These are phyloP conservation scores for Propithecus deckenii DNA, from an alignment of 2,797 vertebrate species.

Conservation along the genomic window DNA sequence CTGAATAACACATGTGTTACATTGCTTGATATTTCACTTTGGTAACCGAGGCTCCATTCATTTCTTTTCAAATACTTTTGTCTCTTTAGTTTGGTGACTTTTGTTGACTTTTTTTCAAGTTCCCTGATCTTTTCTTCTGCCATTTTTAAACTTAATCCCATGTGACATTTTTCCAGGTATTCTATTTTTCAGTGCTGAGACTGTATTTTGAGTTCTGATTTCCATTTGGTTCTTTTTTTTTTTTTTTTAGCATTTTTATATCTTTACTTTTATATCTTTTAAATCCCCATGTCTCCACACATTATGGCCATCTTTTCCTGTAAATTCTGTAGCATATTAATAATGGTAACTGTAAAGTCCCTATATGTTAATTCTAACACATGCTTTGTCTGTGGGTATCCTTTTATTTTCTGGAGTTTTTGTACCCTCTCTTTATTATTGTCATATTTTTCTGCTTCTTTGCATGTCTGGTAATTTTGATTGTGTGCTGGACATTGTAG, in stretches of 20 bases:
- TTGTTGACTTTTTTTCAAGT: background rate
- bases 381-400: background rate
- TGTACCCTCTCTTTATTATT: background rate
- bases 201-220: background rate
- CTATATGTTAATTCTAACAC: background rate
- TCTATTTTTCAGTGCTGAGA: background rate
- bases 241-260: background rate
- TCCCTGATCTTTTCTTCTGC: background rate
- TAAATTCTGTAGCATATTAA: background rate
- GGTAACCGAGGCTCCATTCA: background rate
- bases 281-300: background rate
- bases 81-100: background rate
- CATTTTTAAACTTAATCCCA: background rate
- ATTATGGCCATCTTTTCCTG: background rate
- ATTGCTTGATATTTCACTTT: background rate
- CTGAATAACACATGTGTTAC: background rate
- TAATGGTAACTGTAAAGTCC: background rate
- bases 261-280: background rate
- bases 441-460: background rate
- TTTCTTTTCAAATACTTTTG: background rate
- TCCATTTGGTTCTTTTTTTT: background rate
- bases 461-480: background rate
- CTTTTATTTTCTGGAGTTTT: background rate
- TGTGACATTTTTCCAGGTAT: background rate
- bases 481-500: background rate